Evolutionary conservation across 2,888 invertebrate species (phyloP).

Genomic region (Drosophila borealis): DNA sequence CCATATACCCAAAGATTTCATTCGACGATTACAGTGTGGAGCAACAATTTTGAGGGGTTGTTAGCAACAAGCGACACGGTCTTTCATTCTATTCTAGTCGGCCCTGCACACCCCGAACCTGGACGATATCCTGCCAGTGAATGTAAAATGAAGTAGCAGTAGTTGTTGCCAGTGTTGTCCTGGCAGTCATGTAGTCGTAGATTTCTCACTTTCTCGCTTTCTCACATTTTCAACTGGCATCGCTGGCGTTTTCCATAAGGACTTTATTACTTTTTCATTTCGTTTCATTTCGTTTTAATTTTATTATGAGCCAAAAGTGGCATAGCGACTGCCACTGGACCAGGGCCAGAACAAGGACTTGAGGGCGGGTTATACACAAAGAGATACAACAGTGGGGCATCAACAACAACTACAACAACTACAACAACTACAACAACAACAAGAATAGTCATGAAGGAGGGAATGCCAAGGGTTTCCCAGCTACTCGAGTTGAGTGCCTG

Average conservation of each 20-base stretch:
- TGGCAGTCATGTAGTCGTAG: conserved; percentile 22
- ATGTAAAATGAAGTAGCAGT: conserved; percentile 46
- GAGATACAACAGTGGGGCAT: conserved; percentile 53
- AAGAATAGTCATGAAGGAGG: conserved; percentile 21
- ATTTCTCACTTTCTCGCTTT: conserved; percentile 26
- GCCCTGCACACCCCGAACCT: too few species aligned
- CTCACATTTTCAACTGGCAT: conserved; percentile 21
- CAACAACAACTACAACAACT: conserved; percentile 29
- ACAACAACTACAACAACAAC: conserved; percentile 26
- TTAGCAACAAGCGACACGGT: conserved; percentile 28
- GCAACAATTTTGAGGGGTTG: conserved; percentile 47
- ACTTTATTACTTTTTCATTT: conserved; percentile 82
- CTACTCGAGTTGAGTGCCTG: conserved; percentile 20
- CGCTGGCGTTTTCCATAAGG: conserved; percentile 74
- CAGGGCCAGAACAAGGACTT: conserved; percentile 16
- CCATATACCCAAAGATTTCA: conserved; percentile 20
- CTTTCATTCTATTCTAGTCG: not conserved
- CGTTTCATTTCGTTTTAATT: conserved; percentile 82
- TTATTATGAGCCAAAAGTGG: conserved; percentile 75
- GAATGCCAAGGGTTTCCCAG: conserved; percentile 11
- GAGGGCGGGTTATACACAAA: conserved; percentile 47
- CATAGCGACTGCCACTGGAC: conserved; percentile 56
- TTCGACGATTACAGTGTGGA: conserved; percentile 28
- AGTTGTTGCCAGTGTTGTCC: conserved; percentile 5
- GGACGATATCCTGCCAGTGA: conserved; percentile 31